Evolutionary conservation across 2,888 invertebrate genomes (phyloP), one percentile per base, ranked within the genome.

Genomic region (Sphaerophoria rueppellii): DNA sequence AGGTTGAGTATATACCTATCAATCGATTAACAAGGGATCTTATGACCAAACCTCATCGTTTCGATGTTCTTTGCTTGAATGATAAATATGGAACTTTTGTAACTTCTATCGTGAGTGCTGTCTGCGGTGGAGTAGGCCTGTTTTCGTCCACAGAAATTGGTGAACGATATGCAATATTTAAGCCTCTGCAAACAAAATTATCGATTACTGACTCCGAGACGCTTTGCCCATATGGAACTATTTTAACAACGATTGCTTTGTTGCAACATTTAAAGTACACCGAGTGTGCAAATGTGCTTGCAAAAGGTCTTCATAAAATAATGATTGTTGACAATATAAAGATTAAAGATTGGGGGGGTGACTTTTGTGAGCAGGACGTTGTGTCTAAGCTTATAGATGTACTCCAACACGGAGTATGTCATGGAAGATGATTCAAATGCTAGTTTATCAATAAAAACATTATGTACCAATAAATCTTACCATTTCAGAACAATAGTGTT

Each of bases 51-150:
- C 90, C 90, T 0, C 4, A 61, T 0, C 16, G 74, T 0, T 90
- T 90, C 37, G 90, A 90, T 82, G 79, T 89, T 6, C 76, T 90
- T 6, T 87, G 90, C 43, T 72, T 88, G 4, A 88, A 80, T 35
- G 90, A 90, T 82, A 87, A 89, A 4, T 90, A 90, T 70, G 89
- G 88, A 50, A 89, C 89, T 0, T 88, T 90, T 14, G 61, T 90
- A 14, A 87, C 89, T 16, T 87, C 90, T 35, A 88, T 90, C 11
- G 79, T 82, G 32, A 88, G 89, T 14, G 88, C 87, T 0, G 88
- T 90, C 24, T 89, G 90, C 37, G 90, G 90, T 6, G 90, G 90
- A 16, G 88, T 89, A 4, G 88, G 88, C 78, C 87, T 90, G 1
- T 90, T 90, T 50, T 88, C 88, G 5, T 82, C 89, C 4, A 87